Conservation (phyloP, 1,140 invertebrate species). For the Muscidifurax raptorellus region DNA sequence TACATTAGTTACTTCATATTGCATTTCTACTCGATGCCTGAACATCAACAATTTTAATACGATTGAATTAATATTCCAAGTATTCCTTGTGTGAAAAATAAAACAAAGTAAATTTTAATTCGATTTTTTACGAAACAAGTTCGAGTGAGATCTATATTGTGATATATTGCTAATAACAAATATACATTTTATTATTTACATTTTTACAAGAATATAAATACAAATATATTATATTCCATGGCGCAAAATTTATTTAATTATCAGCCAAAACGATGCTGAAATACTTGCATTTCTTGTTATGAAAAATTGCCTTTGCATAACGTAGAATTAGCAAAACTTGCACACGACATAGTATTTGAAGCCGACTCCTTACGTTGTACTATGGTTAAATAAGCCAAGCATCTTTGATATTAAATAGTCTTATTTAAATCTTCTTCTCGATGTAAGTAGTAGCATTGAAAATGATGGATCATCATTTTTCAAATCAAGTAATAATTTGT, state of each 20-base stretch:
- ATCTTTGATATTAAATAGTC: background rate
- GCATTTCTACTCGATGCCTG: background rate
- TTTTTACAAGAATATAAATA: no score
- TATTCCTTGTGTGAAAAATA: background rate
- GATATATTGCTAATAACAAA: constrained; percentile 20
- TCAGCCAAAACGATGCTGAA: background rate
- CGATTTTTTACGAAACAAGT: background rate
- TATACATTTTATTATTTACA: background rate
- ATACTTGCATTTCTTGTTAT: background rate
- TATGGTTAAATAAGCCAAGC: no score
- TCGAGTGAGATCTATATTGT: constrained; percentile 16
- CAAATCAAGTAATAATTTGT: background rate
- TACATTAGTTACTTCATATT: no score
- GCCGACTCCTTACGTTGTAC: background rate
- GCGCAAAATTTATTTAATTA: background rate
- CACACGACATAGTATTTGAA: background rate
- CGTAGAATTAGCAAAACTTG: no score
- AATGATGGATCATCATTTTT: background rate
- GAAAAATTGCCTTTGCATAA: no score
- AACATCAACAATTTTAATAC: no score
- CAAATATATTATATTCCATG: no score
- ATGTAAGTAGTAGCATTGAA: background rate
- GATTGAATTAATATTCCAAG: background rate
- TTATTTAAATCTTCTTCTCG: background rate
- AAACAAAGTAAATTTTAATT: background rate